Evolutionary conservation across 2,888 invertebrate genomes (phyloP), one percentile per base, ranked within the genome.

Genomic region (Listrodromus nycthemerus): DNA sequence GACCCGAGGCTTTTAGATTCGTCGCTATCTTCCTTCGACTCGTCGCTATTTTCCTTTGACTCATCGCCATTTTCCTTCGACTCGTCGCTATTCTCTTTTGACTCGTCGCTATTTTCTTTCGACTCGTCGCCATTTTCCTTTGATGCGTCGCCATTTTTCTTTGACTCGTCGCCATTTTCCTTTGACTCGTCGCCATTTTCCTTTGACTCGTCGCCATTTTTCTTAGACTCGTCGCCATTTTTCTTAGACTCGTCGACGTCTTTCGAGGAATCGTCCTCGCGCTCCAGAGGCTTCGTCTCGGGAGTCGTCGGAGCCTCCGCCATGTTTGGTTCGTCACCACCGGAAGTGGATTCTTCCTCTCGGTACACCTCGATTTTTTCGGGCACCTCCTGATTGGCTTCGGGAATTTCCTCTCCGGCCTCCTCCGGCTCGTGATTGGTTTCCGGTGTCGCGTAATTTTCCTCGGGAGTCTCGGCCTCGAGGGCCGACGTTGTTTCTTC

Each of bases 381-480:
- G 10, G 77, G 63, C 5, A 63, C 78, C 66, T 89, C 88, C 16
- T 88, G 81, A 75, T 87, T 87, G n/a, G 82, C 73, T 80, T 90
- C 91, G 63, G 84, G 80, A 69, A 89, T 89, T 19, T 89, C 90
- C 33, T 91, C 89, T 70, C 88, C 88, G 45, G 74, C 67, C 69
- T 91, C 91, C 33, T 88, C 89, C 13, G 86, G 89, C 74, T 91
- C 92, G 58, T 90, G 88, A 80, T 90, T 91, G 21, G 87, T 82
- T 75, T 91, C 92, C 10, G 91, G 87, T 5, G 87, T 86, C 19
- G 89, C 91, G 37, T 89, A 84, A 55, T 88, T 87, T 7, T 74
- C 75, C 52, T 85, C 87, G 0, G 86, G 86, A 13, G 83, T 87
- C 27, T 84, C 84, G n/a, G 84, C 70, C 30, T 70, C 74, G 63